These are phyloP conservation scores for Pedicia rivosa DNA, from an alignment of 2,888 invertebrate genomes.

Conservation along the genomic window DNA sequence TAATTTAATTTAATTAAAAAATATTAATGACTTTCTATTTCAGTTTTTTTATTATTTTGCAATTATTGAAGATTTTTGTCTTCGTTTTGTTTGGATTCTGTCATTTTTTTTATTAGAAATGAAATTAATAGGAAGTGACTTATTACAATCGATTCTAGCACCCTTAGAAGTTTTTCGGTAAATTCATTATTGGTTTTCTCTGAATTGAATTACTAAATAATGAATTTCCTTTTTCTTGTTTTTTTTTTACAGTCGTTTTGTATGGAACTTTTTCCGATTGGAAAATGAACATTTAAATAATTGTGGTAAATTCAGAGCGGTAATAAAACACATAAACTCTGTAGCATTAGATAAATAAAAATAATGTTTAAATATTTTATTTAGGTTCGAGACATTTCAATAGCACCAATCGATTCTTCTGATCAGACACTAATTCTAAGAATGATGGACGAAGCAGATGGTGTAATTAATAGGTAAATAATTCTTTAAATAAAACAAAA, in stretches of 20 bases:
- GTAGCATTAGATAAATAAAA: too few relatives aligned
- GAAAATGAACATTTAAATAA: conserved; percentile 99
- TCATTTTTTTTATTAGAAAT: conserved; percentile 74
- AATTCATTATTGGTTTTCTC: conserved; percentile 11
- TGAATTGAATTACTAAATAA: conserved; percentile 3
- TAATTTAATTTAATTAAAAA: conserved; percentile 1
- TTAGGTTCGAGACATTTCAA: conserved; percentile 90
- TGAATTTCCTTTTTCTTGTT: conserved; percentile 4
- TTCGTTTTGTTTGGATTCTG: conserved; percentile 87
- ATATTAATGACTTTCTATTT: conserved; percentile 2
- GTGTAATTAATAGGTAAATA: conserved; percentile 54
- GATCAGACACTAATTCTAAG: conserved; percentile 78
- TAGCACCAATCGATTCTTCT: conserved; percentile 83
- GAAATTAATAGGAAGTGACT: conserved; percentile 54
- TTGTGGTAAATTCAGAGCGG: conserved; percentile 97
- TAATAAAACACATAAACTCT: too few relatives aligned
- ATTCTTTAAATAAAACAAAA: neutral
- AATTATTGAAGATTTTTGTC: conserved; percentile 82
- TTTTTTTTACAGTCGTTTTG: conserved; percentile 54
- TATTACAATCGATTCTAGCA: conserved; percentile 69
- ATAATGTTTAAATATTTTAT: too few relatives aligned
- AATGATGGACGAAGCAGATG: conserved; percentile 93
- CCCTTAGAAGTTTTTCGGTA: conserved; percentile 82
- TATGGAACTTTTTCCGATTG: conserved; percentile 98
- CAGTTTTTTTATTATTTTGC: conserved; percentile 84